These are phyloP conservation scores for Leptinotarsa lineolata DNA, from an alignment of 1,140 invertebrate species.

Conservation along the genomic window DNA sequence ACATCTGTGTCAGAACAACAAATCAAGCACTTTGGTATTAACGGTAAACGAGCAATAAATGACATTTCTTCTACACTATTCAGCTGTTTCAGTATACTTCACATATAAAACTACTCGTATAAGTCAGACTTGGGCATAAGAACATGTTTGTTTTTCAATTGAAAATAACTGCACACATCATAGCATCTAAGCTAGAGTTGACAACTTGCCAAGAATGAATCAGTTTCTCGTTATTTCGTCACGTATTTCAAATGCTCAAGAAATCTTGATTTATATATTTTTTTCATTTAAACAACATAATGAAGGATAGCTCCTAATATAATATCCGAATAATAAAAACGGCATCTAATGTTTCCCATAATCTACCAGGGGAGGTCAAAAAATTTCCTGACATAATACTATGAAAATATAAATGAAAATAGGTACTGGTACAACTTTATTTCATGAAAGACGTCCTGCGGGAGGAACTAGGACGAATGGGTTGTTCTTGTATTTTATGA, in stretches of 20 bases:
- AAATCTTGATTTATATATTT: no score
- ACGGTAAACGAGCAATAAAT: constrained; percentile 42
- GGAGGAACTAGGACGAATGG: no score
- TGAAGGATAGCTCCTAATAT: no score
- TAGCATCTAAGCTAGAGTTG: constrained; percentile 1
- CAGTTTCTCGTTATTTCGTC: not conserved
- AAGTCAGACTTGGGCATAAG: not conserved
- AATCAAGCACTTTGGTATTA: constrained; percentile 49
- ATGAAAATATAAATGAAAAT: no score
- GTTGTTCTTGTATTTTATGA: no score
- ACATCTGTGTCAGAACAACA: constrained; percentile 55
- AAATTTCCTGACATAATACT: no score
- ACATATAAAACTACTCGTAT: constrained; percentile 10
- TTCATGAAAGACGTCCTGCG: no score
- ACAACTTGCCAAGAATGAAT: constrained; percentile 12
- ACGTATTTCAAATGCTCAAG: not conserved
- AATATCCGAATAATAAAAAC: no score
- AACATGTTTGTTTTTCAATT: constrained; percentile 27
- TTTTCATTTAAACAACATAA: no score
- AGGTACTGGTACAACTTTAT: no score
- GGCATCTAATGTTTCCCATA: no score
- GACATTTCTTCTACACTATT: constrained; percentile 34
- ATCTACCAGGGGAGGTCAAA: no score
- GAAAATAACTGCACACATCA: constrained; percentile 27
- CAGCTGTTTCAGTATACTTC: not conserved